These are phyloP conservation scores for Elaphurus davidianus DNA, from an alignment of 2,113 vertebrate genomes.

Conservation along the genomic window DNA sequence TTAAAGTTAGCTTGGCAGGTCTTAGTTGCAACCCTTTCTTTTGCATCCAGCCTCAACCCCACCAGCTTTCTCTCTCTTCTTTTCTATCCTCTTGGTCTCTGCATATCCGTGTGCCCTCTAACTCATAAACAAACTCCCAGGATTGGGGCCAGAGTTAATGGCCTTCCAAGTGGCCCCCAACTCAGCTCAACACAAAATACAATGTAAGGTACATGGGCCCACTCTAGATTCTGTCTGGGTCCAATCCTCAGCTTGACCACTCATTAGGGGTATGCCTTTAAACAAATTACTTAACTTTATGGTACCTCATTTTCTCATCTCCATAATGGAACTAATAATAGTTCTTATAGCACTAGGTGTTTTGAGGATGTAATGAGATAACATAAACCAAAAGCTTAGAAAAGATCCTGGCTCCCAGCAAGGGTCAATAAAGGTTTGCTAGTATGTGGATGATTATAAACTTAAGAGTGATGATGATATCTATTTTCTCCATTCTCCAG, in stretches of 20 bases:
- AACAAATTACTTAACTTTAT: not conserved
- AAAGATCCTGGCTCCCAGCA: not conserved
- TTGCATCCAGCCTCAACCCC: not conserved
- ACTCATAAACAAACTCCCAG: not conserved
- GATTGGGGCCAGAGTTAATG: not conserved
- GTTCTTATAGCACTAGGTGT: not conserved
- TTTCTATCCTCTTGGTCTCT: not conserved
- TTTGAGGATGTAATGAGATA: not conserved
- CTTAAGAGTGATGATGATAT: not conserved
- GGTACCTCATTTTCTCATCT: not conserved
- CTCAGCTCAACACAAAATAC: not conserved
- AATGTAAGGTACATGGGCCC: not conserved
- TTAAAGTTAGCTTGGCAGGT: not conserved
- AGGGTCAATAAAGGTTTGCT: not conserved
- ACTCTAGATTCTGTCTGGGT: not conserved
- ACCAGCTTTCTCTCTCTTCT: not conserved
- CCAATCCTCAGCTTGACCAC: not conserved
- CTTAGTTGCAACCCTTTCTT: not conserved
- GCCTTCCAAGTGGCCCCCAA: not conserved
- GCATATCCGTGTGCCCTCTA: not conserved
- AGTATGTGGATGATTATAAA: not conserved
- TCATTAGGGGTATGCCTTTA: not conserved
- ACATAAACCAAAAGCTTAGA: not conserved
- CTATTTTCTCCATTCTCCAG: not conserved
- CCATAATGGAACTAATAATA: not conserved